Conservation (phyloP, 1,140 invertebrate species). For the Sycophaga agraensis region DNA sequence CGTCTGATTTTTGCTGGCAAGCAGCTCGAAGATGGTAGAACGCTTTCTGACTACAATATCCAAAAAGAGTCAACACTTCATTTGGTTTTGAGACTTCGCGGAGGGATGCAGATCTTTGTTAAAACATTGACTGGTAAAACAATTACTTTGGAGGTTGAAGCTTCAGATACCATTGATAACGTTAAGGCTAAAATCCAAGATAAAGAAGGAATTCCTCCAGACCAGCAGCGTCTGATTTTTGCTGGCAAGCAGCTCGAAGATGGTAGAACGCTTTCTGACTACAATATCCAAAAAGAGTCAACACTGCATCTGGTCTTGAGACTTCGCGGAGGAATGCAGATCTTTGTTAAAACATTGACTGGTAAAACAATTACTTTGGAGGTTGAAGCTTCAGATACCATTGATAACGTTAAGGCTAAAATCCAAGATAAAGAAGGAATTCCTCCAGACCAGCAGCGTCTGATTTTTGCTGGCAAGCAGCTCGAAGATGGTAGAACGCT, state of each 20-base stretch:
- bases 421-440: conserved; percentile 69
- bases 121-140: conserved; percentile 70
- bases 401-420: conserved; percentile 70
- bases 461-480: conserved; percentile 70
- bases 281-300: conserved; percentile 61
- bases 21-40: conserved; percentile 72
- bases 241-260: conserved; percentile 66
- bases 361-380: conserved; percentile 60
- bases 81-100: conserved; percentile 15
- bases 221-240: conserved; percentile 54
- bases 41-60: conserved; percentile 69
- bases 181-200: conserved; percentile 66
- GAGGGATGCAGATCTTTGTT: conserved; percentile 66
- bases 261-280: conserved; percentile 74
- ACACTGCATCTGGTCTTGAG: conserved; percentile 1
- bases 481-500: conserved; percentile 71
- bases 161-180: conserved; percentile 69
- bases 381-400: conserved; percentile 67
- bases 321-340: conserved; percentile 18
- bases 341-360: conserved; percentile 40
- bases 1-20: conserved; percentile 68
- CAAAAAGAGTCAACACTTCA: conserved; percentile 14
- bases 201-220: conserved; percentile 55
- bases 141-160: conserved; percentile 68
- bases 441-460: conserved; percentile 63